phyloP scores from a whole-genome alignment of 1,140 invertebrate genomes.

The Theocolax elegans region DNA sequence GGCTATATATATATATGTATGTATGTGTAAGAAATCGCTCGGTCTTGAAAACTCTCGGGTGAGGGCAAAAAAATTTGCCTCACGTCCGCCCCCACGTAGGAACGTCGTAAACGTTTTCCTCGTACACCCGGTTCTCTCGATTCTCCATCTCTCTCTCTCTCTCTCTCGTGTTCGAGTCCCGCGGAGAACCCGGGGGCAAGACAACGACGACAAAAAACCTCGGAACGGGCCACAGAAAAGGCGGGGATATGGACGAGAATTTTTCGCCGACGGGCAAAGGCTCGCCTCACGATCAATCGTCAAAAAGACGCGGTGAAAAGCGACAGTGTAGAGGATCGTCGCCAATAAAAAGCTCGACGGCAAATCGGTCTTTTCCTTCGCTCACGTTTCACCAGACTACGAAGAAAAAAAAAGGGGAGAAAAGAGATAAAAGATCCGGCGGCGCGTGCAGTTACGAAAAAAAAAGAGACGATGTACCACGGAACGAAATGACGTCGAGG shows the following conservation, averaged over 20 bases:
- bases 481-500: too few species aligned
- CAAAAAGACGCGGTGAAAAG: constrained; percentile 22
- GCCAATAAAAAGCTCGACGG: constrained; percentile 17
- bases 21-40: background rate
- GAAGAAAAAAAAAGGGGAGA: background rate
- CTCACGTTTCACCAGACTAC: constrained; percentile 12
- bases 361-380: constrained; percentile 34
- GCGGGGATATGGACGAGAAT: background rate
- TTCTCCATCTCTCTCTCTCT: background rate
- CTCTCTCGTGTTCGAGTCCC: background rate
- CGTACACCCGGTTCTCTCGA: background rate
- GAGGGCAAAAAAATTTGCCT: constrained; percentile 17
- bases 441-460: background rate
- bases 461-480: too few species aligned
- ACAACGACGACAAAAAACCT: constrained; percentile 11
- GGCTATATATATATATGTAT: too few species aligned
- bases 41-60: background rate
- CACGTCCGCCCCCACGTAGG: background rate
- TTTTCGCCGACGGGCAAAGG: background rate
- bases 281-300: constrained; percentile 22
- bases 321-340: constrained; percentile 3
- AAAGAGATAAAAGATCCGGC: background rate
- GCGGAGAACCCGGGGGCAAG: background rate
- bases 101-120: constrained; percentile 24
- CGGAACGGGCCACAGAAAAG: background rate